Evolutionary conservation across 2,888 invertebrate species (phyloP), one percentile per base, ranked within the genome.

Genomic region (Ligdia adustata): DNA sequence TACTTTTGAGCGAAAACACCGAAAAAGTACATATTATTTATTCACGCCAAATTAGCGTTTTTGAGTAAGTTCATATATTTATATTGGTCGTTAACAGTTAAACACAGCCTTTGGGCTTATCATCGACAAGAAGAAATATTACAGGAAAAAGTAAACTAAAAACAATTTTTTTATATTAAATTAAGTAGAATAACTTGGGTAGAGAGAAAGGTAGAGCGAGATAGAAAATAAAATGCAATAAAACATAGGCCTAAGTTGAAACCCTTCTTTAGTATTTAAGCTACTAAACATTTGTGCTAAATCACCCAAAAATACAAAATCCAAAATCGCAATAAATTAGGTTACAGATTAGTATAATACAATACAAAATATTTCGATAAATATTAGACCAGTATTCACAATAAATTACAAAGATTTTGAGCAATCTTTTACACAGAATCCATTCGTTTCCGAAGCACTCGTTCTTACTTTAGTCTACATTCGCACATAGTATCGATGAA

Each of bases 331-430:
- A 47, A 54, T 48, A 52, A 58, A 56, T 50, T 34, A 50, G 44
- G 15, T 51, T 41, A n/a, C n/a, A 37, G 28, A 18, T 51, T 43
- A 38, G 33, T 50, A 43, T 42, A 53, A 42, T 42, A n/a, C 3
- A n/a, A 53, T 49, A 55, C 46, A 44, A 47, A 47, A 53, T 34
- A 50, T 39, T 45, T 55, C 45, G 51, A 41, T 48, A 57, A 60
- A 62, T 56, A 67, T 74, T 74, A 74, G 72, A 74, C 71, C 75
- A 73, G 63, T 71, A 69, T 69, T 70, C 69, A 69, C 66, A 71
- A 62, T 70, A 63, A 66, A 69, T 72, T 71, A 73, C 66, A 68
- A 67, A 67, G 68, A 69, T 70, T 64, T 79, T 80, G 79, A 79
- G 79, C 79, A 79, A 75, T 66, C 69, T 71, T n/a, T 64, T 55